Percentiles rank a stretch among this genome's conserved stretches.
Conservation (phyloP, 1,140 invertebrate species). For the Kradibia gibbosae region DNA sequence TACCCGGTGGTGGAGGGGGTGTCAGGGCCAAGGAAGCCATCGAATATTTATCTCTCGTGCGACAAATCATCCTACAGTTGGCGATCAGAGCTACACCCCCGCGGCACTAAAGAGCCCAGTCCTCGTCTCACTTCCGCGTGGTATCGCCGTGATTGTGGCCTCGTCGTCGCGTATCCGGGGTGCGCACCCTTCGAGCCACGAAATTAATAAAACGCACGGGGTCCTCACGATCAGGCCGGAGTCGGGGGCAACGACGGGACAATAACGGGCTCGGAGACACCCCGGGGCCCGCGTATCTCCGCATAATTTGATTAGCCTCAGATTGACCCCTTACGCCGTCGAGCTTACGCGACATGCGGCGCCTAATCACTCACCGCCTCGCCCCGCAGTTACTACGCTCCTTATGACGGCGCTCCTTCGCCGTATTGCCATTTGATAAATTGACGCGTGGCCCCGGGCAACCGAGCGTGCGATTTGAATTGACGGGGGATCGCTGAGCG, state of each 20-base stretch:
- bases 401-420: conserved; percentile 64
- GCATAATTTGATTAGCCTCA: conserved; percentile 74
- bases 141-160: conserved; percentile 24
- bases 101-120: background rate
- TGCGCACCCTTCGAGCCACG: conserved; percentile 55
- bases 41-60: background rate
- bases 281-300: conserved; percentile 57
- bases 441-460: conserved; percentile 58
- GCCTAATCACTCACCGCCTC: conserved; percentile 68
- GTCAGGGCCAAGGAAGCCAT: background rate
- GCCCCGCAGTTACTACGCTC: conserved; percentile 21
- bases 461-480: conserved; percentile 68
- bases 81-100: conserved; percentile 8
- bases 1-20: too few relatives aligned
- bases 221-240: conserved; percentile 60
- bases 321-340: conserved; percentile 68
- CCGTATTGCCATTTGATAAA: conserved; percentile 74
- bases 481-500: conserved; percentile 46
- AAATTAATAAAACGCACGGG: conserved; percentile 71
- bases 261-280: conserved; percentile 50
- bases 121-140: background rate
- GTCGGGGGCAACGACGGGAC: conserved; percentile 49
- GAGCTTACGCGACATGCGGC: conserved; percentile 59
- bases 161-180: background rate
- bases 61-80: conserved; percentile 43